Evolutionary conservation across 2,113 vertebrate species (phyloP).

Genomic region (Camelus dromedarius): DNA sequence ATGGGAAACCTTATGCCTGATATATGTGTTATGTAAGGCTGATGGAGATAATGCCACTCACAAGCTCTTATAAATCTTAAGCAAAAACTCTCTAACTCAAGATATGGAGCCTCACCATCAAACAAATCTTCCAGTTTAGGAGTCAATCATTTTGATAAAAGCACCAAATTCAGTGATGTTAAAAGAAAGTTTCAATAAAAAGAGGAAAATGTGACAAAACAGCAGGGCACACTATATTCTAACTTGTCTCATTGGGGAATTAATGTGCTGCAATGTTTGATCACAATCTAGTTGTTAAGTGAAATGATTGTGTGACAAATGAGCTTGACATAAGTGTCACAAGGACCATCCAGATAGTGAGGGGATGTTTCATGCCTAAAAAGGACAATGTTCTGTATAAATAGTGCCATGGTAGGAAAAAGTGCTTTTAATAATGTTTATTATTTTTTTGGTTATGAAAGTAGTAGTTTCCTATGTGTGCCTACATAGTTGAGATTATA

Average conservation of each 20-base stretch:
- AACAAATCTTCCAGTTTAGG: slow-evolving; percentile 67
- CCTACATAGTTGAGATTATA: neutral
- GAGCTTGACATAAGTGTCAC: neutral
- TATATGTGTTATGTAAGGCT: neutral
- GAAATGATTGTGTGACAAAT: slow-evolving; percentile 62
- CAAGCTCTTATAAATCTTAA: slow-evolving; percentile 47
- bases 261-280: slow-evolving; percentile 68
- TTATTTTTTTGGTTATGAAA: slow-evolving; percentile 38
- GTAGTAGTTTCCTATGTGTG: neutral
- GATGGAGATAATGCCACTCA: neutral
- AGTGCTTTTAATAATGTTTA: neutral
- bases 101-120: slow-evolving; percentile 58
- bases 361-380: neutral
- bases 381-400: slow-evolving; percentile 29
- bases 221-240: slow-evolving; percentile 67
- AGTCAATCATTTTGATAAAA: slow-evolving; percentile 77
- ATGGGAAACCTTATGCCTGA: slow-evolving; percentile 32
- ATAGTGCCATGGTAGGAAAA: neutral
- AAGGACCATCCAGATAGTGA: slow-evolving; percentile 43
- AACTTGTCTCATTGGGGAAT: slow-evolving; percentile 67
- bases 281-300: slow-evolving; percentile 66
- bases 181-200: slow-evolving; percentile 71
- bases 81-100: slow-evolving; percentile 37
- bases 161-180: slow-evolving; percentile 63
- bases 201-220: slow-evolving; percentile 68